Conservation (phyloP, 2,113 vertebrate species). For the Fukomys damarensis region DNA sequence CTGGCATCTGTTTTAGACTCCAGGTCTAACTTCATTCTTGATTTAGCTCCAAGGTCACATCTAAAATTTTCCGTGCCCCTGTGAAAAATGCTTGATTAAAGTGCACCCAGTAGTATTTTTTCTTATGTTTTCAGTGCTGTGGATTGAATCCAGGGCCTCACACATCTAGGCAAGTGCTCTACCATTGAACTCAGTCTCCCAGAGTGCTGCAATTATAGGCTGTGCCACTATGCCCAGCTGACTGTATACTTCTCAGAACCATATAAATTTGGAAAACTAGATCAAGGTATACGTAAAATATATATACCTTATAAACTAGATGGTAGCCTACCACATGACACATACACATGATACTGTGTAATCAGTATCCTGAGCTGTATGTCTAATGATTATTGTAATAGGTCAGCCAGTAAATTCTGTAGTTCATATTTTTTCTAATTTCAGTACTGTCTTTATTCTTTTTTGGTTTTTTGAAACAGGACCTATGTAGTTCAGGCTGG, state of each 20-base stretch:
- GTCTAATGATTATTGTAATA: background rate
- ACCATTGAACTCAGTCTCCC: background rate
- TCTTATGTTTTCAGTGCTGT: background rate
- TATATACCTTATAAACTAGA: background rate
- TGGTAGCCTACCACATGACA: background rate
- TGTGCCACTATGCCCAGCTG: background rate
- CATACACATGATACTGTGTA: too few relatives aligned
- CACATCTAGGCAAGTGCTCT: background rate
- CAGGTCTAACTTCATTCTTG: background rate
- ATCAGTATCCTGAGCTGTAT: background rate
- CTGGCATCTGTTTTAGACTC: background rate
- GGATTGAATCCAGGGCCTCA: background rate
- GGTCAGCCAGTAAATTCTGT: background rate
- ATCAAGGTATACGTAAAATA: background rate
- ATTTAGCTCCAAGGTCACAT: background rate
- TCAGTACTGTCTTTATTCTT: conserved; percentile 20
- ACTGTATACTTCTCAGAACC: background rate
- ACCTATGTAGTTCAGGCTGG: too few relatives aligned
- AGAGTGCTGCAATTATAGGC: background rate
- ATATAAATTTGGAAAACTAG: background rate
- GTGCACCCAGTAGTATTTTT: background rate
- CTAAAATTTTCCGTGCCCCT: background rate
- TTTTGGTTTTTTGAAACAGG: background rate
- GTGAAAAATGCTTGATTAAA: background rate
- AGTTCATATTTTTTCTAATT: conserved; percentile 19